Conservation (phyloP, 2,888 invertebrate species). For the Dioctria linearis region DNA sequence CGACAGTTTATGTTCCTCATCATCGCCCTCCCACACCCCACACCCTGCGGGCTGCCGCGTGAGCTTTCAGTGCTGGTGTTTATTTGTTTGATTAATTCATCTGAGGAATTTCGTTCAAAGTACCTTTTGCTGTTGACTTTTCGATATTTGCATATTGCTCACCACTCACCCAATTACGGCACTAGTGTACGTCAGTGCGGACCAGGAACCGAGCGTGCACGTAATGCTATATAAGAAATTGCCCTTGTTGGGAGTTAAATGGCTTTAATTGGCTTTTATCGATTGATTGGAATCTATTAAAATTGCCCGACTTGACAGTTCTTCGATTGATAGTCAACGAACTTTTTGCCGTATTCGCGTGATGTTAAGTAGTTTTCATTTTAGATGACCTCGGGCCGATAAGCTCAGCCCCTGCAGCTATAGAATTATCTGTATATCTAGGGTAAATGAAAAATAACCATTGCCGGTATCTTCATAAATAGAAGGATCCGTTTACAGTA, state of each 20-base stretch:
- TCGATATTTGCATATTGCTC: constrained; percentile 43
- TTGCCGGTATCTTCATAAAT: no score
- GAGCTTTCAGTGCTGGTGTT: not conserved
- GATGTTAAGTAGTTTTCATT: not conserved
- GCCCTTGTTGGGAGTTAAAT: constrained; percentile 37
- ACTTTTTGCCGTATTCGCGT: not conserved
- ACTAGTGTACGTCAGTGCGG: constrained; percentile 25
- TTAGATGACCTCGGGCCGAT: not conserved
- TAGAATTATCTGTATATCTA: no score
- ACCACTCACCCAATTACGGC: not conserved
- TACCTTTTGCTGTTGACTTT: constrained; percentile 28
- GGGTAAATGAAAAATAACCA: no score
- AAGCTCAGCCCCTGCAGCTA: no score
- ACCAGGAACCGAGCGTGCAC: not conserved
- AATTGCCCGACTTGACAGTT: constrained; percentile 19
- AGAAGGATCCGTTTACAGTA: no score
- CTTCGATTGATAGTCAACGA: constrained; percentile 26
- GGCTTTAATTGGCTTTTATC: constrained; percentile 50
- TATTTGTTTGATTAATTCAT: constrained; percentile 49
- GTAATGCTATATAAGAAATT: constrained; percentile 37
- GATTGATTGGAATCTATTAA: constrained; percentile 51
- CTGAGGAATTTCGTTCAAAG: constrained; percentile 21
- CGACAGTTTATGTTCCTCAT: constrained; percentile 9
- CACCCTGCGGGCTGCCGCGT: not conserved
- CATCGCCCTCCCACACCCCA: not conserved